Evolutionary conservation across 1,140 invertebrate genomes (phyloP).

Genomic region (Musca domestica): DNA sequence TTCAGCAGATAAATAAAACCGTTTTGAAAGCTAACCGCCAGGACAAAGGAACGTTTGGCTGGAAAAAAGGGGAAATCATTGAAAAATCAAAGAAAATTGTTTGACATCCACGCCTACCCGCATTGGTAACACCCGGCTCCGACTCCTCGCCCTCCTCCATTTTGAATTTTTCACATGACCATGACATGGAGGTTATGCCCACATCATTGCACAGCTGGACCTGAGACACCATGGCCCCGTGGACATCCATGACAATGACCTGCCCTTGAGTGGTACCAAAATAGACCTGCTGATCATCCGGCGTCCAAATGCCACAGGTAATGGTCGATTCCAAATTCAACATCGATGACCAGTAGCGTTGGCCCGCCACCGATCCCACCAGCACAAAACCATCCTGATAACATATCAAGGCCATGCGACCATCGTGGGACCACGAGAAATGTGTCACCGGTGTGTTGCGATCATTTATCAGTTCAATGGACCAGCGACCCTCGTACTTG

Average conservation of each 20-base stretch:
- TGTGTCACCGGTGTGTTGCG: conserved; percentile 93
- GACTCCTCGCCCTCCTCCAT: conserved; percentile 90
- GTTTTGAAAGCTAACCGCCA: conserved; percentile 85
- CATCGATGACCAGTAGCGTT: conserved; percentile 98
- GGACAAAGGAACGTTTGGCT: conserved; percentile 68
- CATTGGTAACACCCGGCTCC: conserved; percentile 58
- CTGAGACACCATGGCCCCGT: conserved; percentile 91
- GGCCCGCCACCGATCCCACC: conserved; percentile 94
- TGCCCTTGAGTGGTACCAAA: conserved; percentile 92
- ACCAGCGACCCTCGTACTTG: conserved; percentile 98
- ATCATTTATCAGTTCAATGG: conserved; percentile 98
- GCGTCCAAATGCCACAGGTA: conserved; percentile 96
- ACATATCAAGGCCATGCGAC: conserved; percentile 95
- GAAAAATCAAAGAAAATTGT: not conserved
- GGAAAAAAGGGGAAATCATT: conserved; percentile 33
- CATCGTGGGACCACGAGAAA: conserved; percentile 98
- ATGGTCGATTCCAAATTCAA: conserved; percentile 90
- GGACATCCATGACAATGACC: conserved; percentile 93
- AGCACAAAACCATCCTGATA: conserved; percentile 97
- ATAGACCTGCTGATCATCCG: conserved; percentile 95
- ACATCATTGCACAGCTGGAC: conserved; percentile 77
- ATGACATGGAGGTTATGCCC: conserved; percentile 86
- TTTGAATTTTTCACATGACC: conserved; percentile 97
- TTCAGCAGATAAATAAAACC: conserved; percentile 85
- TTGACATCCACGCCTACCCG: conserved; percentile 36